phyloP scores from a whole-genome alignment of 1,140 invertebrate genomes.

The Trinorchestia longiramus region DNA sequence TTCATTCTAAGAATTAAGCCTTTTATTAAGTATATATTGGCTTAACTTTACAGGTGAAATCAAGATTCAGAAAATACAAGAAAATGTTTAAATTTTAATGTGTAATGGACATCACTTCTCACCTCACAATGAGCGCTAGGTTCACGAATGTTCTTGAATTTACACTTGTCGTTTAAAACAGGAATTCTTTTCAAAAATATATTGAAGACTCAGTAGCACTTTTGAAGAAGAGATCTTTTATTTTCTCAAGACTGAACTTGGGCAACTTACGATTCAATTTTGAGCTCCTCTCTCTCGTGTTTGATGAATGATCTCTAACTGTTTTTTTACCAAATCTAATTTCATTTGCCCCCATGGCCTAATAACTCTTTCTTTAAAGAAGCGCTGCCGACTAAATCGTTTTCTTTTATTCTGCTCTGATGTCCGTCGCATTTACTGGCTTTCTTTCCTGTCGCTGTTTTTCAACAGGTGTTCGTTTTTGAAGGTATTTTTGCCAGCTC shows the following conservation, averaged over 20 bases:
- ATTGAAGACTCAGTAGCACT: not conserved
- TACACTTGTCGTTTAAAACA: not conserved
- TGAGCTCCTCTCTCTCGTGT: not conserved
- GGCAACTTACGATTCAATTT: not conserved
- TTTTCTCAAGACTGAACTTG: not conserved
- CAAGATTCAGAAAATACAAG: not conserved
- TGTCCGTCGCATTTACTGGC: not conserved
- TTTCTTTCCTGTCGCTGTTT: not conserved
- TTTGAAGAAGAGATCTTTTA: not conserved
- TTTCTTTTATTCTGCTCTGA: not conserved
- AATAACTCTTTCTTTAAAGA: not conserved
- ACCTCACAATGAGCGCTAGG: not conserved
- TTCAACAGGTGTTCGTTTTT: not conserved
- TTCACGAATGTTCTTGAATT: not conserved
- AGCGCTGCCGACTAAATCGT: not conserved
- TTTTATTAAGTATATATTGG: too few species aligned
- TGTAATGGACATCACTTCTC: not conserved
- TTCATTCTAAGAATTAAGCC: too few species aligned
- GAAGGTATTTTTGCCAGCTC: not conserved
- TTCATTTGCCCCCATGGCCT: not conserved
- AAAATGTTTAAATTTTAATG: not conserved
- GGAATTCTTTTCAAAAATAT: not conserved
- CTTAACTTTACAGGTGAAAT: not conserved
- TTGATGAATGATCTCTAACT: not conserved
- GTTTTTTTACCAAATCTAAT: not conserved